Percentiles rank a stretch among this genome's conserved stretches.
phyloP scores from a whole-genome alignment of 37 sponge, comb jelly and placozoan genomes.

The Axinella damicornis region DNA sequence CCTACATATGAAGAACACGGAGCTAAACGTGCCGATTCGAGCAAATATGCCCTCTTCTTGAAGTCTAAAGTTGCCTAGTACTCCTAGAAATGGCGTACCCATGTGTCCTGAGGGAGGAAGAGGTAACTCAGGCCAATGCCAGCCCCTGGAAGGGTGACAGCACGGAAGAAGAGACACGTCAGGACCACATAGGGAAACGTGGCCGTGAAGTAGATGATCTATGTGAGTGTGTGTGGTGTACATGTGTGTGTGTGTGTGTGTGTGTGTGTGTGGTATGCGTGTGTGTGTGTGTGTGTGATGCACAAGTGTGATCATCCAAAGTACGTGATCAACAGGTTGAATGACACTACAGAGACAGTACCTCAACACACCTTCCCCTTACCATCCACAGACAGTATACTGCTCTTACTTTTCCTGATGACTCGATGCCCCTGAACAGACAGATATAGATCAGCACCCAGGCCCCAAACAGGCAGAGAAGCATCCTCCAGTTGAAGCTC shows the following conservation, averaged over 20 bases:
- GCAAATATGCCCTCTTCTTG: no score
- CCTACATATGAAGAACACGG: no score
- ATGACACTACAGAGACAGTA: neutral
- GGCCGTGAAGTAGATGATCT: conserved; percentile 95
- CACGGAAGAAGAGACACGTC: conserved; percentile 91
- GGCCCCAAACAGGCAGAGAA: conserved; percentile 76
- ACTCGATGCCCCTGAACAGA: conserved; percentile 92
- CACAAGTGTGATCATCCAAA: no score
- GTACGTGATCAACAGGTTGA: neutral
- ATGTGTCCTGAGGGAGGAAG: conserved; percentile 76
- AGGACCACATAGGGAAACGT: conserved; percentile 91
- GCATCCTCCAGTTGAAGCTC: conserved; percentile 89
- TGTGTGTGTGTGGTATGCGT: no score
- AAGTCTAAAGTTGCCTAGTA: no score
- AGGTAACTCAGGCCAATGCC: conserved; percentile 83
- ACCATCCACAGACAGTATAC: no score
- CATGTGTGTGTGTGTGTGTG: no score
- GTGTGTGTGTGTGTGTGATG: no score
- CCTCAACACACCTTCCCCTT: no score
- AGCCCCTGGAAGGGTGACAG: conserved; percentile 95
- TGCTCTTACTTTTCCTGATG: conserved; percentile 64
- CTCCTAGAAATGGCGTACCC: neutral
- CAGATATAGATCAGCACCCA: conserved; percentile 93
- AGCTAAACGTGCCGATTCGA: no score
- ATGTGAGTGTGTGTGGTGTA: neutral